phyloP scores from a whole-genome alignment of 2,797 vertebrate species.

The Enteromius treurensis region DNA sequence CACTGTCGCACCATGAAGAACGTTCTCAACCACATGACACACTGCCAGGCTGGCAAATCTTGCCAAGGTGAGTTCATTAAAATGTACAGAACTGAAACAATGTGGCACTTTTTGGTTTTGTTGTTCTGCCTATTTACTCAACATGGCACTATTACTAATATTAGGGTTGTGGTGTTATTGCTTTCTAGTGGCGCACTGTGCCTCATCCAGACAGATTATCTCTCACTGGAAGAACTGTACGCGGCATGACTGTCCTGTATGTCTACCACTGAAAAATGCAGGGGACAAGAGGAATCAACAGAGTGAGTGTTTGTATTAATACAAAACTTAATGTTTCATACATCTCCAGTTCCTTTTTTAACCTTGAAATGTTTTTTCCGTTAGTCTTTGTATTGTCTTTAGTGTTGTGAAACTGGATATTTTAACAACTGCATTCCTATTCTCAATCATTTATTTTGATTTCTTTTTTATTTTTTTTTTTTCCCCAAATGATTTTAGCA shows the following conservation, averaged over 20 bases:
- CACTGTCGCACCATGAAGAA: slow-evolving; percentile 99
- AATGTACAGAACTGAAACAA: background rate
- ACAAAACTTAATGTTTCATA: background rate
- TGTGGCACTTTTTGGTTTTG: background rate
- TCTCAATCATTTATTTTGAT: background rate
- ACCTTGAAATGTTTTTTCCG: background rate
- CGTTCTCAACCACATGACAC: slow-evolving; percentile 98
- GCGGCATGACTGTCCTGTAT: slow-evolving; percentile 96
- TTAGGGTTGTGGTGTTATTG: slow-evolving; percentile 60
- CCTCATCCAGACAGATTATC: slow-evolving; percentile 98
- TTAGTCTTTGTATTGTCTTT: background rate
- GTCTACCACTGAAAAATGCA: slow-evolving; percentile 96
- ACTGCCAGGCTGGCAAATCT: slow-evolving; percentile 98
- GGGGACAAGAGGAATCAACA: slow-evolving; percentile 99
- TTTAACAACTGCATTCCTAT: background rate
- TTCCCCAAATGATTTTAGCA: slow-evolving; percentile 71
- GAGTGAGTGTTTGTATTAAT: slow-evolving; percentile 87
- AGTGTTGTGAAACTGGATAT: background rate
- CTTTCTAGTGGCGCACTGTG: slow-evolving; percentile 87
- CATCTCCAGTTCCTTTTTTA: background rate
- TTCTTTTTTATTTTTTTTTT: background rate
- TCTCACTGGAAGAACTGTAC: slow-evolving; percentile 99
- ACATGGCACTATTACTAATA: background rate
- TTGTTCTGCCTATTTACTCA: background rate
- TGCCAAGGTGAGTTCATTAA: slow-evolving; percentile 87